Evolutionary conservation across 2,888 invertebrate genomes (phyloP).

Genomic region (Tubiluchus corallicola): DNA sequence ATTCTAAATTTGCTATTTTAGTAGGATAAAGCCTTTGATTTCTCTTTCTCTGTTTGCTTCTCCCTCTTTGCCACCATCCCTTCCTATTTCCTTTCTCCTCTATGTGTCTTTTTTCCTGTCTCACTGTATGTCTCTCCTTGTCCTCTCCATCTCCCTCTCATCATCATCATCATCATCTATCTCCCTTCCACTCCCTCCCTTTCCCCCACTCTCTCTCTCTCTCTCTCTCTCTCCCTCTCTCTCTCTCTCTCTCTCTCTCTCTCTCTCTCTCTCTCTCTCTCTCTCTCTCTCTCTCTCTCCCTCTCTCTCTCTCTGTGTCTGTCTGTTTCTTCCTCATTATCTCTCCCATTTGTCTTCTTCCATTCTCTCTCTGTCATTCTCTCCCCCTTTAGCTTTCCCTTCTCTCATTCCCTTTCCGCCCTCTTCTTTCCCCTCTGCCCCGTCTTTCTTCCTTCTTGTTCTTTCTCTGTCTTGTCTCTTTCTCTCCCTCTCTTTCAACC

Average conservation of each 20-base stretch:
- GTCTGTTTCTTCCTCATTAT: neutral
- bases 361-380: neutral
- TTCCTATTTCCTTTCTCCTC: neutral
- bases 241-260: slow-evolving; percentile 3
- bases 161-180: neutral
- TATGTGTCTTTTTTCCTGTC: neutral
- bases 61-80: neutral
- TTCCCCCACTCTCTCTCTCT: neutral
- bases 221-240: slow-evolving; percentile 3
- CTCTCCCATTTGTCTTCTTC: neutral
- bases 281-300: slow-evolving; percentile 3
- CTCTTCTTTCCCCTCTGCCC: neutral
- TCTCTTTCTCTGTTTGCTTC: too few relatives aligned
- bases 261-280: slow-evolving; percentile 3
- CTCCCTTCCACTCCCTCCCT: neutral
- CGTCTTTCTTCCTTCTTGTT: neutral
- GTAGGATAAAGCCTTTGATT: too few relatives aligned
- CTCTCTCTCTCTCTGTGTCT: neutral
- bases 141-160: neutral
- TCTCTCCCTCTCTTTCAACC: too few relatives aligned
- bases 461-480: too few relatives aligned
- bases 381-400: slow-evolving; percentile 1
- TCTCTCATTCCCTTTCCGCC: neutral
- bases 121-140: neutral
- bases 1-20: too few relatives aligned